phyloP scores from a whole-genome alignment of 2,113 vertebrate genomes.

The Lagenorhynchus albirostris region DNA sequence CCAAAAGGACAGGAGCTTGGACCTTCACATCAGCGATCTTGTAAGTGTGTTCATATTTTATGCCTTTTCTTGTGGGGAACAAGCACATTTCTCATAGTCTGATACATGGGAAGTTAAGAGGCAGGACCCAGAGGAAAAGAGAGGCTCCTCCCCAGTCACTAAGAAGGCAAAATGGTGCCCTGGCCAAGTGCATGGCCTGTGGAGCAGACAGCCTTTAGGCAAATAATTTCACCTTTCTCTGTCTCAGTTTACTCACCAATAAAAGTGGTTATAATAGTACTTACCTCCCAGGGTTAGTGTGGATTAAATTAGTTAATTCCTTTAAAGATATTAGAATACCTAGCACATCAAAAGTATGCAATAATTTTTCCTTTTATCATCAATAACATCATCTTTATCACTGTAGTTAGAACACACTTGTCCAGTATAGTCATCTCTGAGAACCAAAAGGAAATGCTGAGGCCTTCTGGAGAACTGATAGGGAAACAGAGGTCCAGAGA shows the following conservation, averaged over 20 bases:
- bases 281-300: neutral
- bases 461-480: neutral
- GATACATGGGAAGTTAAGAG: neutral
- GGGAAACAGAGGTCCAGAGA: neutral
- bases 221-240: neutral
- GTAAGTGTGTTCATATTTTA: constrained; percentile 60
- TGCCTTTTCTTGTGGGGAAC: neutral
- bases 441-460: neutral
- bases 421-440: neutral
- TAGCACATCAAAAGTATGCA: neutral
- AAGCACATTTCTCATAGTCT: neutral
- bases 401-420: neutral
- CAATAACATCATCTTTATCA: neutral
- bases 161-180: neutral
- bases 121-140: neutral
- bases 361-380: neutral
- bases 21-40: constrained; percentile 7
- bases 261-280: neutral
- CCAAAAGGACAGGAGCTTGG: neutral
- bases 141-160: neutral
- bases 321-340: neutral
- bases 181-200: neutral
- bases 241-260: neutral
- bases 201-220: neutral
- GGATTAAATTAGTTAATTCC: neutral